Evolutionary conservation across 1,140 invertebrate species (phyloP).

Genomic region (Drosophila varians): DNA sequence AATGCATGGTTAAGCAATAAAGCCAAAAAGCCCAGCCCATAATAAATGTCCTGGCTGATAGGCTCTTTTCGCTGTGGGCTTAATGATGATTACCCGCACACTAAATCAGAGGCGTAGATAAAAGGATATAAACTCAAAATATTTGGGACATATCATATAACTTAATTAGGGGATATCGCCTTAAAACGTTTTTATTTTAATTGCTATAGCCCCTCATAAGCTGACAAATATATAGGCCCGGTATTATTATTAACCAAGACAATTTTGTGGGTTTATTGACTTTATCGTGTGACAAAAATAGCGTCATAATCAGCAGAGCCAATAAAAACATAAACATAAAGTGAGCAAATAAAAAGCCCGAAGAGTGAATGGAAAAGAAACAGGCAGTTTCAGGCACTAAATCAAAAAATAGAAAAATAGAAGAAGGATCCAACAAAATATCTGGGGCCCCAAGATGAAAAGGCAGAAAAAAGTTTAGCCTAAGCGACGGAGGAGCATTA

Average conservation of each 20-base stretch:
- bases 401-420: conserved; percentile 53
- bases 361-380: conserved; percentile 14
- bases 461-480: conserved; percentile 19
- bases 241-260: neutral
- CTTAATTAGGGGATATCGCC: neutral
- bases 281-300: conserved; percentile 70
- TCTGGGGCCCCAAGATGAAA: conserved; percentile 8
- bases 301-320: conserved; percentile 57
- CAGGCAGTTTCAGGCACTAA: conserved; percentile 50
- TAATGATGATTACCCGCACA: conserved; percentile 16
- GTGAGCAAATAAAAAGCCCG: conserved; percentile 8
- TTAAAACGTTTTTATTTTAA: neutral
- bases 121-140: too few relatives aligned
- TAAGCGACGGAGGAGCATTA: conserved; percentile 7
- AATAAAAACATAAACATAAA: conserved; percentile 37
- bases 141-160: too few relatives aligned
- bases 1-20: conserved; percentile 47
- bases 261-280: conserved; percentile 57
- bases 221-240: neutral
- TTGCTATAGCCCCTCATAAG: neutral
- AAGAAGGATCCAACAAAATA: conserved; percentile 52
- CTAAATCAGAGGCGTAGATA: conserved; percentile 6
- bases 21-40: conserved; percentile 5
- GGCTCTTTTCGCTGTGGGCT: neutral
- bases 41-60: conserved; percentile 30